These are phyloP conservation scores for Synanthedon tipuliformis DNA, from an alignment of 2,888 invertebrate species.

Conservation along the genomic window DNA sequence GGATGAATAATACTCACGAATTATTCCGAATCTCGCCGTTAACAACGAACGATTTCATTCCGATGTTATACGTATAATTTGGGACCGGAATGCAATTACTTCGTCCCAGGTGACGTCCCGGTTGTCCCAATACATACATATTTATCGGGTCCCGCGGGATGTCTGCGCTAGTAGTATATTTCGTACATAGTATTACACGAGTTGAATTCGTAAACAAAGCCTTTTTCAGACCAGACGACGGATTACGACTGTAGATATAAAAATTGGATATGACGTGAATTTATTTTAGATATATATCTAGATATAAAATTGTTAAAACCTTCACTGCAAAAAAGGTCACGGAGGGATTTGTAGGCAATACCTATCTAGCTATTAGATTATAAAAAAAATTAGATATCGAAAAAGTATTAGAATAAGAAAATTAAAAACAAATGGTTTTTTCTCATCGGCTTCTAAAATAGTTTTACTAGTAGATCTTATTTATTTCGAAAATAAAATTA, in stretches of 20 bases:
- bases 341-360: too few relatives aligned
- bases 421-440: too few relatives aligned
- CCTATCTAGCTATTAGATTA: too few relatives aligned
- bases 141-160: conserved; percentile 31
- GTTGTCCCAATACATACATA: conserved; percentile 38
- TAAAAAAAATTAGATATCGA: too few relatives aligned
- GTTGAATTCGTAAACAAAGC: conserved; percentile 27
- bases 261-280: too few relatives aligned
- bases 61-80: conserved; percentile 29
- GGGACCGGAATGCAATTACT: conserved; percentile 33
- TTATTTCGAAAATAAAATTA: too few relatives aligned
- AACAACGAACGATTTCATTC: conserved; percentile 1
- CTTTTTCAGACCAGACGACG: conserved; percentile 9
- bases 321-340: too few relatives aligned
- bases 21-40: neutral
- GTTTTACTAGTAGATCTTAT: too few relatives aligned
- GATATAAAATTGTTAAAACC: too few relatives aligned
- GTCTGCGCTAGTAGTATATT: neutral
- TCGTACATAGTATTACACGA: neutral
- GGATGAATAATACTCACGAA: neutral
- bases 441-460: too few relatives aligned
- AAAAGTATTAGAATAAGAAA: too few relatives aligned
- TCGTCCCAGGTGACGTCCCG: conserved; percentile 34
- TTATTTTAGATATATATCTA: too few relatives aligned
- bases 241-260: neutral